Evolutionary conservation across 2,888 invertebrate genomes (phyloP).

Genomic region (Hypsopygia costalis): DNA sequence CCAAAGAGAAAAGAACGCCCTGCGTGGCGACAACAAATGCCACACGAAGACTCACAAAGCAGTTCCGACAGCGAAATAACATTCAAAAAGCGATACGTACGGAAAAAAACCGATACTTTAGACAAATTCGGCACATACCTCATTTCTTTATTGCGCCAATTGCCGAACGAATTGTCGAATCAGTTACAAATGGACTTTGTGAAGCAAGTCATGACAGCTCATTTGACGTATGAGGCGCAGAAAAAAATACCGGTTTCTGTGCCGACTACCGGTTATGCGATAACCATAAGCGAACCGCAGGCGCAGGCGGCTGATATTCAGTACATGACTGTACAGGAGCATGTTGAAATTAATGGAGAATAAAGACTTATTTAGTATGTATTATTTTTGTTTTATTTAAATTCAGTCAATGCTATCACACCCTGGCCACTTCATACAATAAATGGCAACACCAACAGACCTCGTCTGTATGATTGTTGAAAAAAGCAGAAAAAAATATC

Average conservation of each 20-base stretch:
- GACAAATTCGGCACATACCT: slow-evolving; percentile 40
- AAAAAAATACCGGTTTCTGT: not conserved
- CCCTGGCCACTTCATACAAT: too few relatives aligned
- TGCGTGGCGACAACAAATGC: not conserved
- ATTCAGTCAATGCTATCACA: too few relatives aligned
- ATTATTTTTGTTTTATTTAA: too few relatives aligned
- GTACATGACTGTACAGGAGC: too few relatives aligned
- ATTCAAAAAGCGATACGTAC: slow-evolving; percentile 15
- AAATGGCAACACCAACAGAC: too few relatives aligned
- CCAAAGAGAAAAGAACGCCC: not conserved
- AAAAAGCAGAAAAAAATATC: too few relatives aligned
- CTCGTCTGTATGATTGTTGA: too few relatives aligned
- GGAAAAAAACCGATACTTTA: slow-evolving; percentile 22
- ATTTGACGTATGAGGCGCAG: slow-evolving; percentile 8
- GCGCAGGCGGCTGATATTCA: too few relatives aligned
- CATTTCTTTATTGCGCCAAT: slow-evolving; percentile 31
- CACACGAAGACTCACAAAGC: not conserved
- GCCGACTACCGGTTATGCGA: slow-evolving; percentile 15
- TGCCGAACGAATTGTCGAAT: slow-evolving; percentile 33
- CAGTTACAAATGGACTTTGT: slow-evolving; percentile 38
- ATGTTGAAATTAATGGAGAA: too few relatives aligned
- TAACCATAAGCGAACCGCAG: slow-evolving; percentile 14
- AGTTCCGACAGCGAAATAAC: slow-evolving; percentile 14
- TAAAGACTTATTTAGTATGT: too few relatives aligned
- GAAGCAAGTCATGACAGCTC: slow-evolving; percentile 23